Evolutionary conservation across 2,113 vertebrate genomes (phyloP), one percentile per base, ranked within the genome.

Genomic region (Melanocharis versteri): DNA sequence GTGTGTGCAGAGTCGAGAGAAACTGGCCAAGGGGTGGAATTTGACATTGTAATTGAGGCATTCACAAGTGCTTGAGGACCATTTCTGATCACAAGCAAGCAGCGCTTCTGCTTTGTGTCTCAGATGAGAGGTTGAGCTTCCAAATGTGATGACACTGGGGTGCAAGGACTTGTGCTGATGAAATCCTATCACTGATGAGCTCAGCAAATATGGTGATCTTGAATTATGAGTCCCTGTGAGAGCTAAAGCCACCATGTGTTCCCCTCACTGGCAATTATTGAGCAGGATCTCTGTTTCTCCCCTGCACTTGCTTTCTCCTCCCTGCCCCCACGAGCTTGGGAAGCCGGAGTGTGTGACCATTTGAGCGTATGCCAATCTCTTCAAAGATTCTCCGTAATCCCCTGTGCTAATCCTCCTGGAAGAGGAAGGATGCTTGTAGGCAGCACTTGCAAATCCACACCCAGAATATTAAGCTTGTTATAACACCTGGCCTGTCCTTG

Each of bases 321-420:
- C 61, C 58, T 11, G 16, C 27, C 35, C 60, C 37, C 65, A 72
- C 0, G 1, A 1, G 2, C 66, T 27, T 71, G 57, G 73, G 28
- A 79, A 93, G 69, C 48, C 9, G 2, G 37, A 53, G 69, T 61
- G 69, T 87, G 84, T 91, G 70, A 85, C 62, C 51, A 88, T 64
- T 54, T 86, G 45, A 86, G 47, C 17, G 33, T 13, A 86, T 0
- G 23, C 75, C 96, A 95, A 44, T 66, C 75, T 77, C 92, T 80
- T 94, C 56, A 77, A 83, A 86, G 90, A 87, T 54, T 75, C 90
- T 83, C 87, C 27, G 9, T 95, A 97, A 96, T 94, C 78, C 60
- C 44, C 81, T n/a, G 4, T 8, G 47, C 47, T 96, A 95, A 97
- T 96, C 92, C 90, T 90, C 58, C 82, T 80, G 78, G 68, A 87